Evolutionary conservation across 2,888 invertebrate genomes (phyloP).

Genomic region (Sicus ferrugineus): DNA sequence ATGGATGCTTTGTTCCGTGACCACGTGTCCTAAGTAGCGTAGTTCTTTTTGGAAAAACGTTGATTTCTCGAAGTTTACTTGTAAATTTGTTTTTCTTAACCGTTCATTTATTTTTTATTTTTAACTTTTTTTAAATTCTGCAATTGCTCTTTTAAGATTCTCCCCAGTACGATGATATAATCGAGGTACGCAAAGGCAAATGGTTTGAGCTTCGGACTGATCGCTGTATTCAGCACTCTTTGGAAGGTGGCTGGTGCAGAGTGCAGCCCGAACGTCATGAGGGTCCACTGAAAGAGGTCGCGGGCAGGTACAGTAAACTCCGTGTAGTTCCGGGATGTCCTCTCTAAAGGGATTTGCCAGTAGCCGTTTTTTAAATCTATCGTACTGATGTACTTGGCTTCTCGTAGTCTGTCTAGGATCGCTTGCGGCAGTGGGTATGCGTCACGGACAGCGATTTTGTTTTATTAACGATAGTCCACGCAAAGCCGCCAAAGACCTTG

Average conservation of each 20-base stretch:
- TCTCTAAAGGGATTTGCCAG: not conserved
- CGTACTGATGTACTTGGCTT: not conserved
- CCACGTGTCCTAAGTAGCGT: too few species aligned
- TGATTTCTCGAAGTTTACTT: not conserved
- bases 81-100: too few species aligned
- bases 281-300: not conserved
- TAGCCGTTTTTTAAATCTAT: not conserved
- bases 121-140: too few species aligned
- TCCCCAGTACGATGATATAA: not conserved
- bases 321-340: not conserved
- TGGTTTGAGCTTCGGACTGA: not conserved
- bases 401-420: not conserved
- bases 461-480: too few species aligned
- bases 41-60: too few species aligned
- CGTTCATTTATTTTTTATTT: too few species aligned
- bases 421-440: not conserved
- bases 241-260: too few species aligned
- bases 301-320: too few species aligned
- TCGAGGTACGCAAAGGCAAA: constrained; percentile 8
- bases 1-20: not conserved
- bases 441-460: not conserved
- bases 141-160: not conserved
- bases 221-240: not conserved
- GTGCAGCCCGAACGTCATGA: not conserved
- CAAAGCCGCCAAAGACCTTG: constrained; percentile 20